Evolutionary conservation across 1,140 invertebrate genomes (phyloP).

Genomic region (Marisa cornuarietis): DNA sequence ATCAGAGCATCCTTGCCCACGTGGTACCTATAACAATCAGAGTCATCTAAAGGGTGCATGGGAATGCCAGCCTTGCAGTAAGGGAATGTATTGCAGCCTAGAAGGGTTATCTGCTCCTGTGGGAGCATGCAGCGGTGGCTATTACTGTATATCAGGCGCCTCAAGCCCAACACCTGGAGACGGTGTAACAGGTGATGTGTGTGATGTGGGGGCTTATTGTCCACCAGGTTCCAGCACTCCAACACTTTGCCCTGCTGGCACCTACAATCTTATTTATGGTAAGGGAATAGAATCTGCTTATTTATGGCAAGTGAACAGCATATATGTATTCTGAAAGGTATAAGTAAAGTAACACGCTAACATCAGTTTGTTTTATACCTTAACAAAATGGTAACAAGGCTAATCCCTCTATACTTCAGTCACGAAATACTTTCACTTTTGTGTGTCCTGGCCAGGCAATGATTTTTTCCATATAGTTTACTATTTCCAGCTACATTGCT

Average conservation of each 20-base stretch:
- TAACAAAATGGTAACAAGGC: no score
- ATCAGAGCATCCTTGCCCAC: slow-evolving; percentile 52
- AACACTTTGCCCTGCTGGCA: slow-evolving; percentile 52
- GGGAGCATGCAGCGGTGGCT: slow-evolving; percentile 44
- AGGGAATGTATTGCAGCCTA: slow-evolving; percentile 44
- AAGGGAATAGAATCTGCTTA: no score
- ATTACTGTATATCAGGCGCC: slow-evolving; percentile 44
- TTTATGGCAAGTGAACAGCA: no score
- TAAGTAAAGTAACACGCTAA: no score
- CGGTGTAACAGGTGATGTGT: slow-evolving; percentile 49
- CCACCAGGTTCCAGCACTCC: slow-evolving; percentile 47
- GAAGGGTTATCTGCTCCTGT: slow-evolving; percentile 39
- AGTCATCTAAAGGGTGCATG: slow-evolving; percentile 35
- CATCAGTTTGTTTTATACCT: no score
- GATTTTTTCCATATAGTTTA: no score
- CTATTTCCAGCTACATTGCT: no score
- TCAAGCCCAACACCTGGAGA: slow-evolving; percentile 40
- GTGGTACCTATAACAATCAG: slow-evolving; percentile 50
- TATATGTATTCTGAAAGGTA: no score
- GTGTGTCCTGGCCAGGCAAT: no score
- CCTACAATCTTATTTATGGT: slow-evolving; percentile 52
- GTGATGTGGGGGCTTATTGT: slow-evolving; percentile 54
- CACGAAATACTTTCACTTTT: no score
- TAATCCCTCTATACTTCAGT: no score
- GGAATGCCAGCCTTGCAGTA: slow-evolving; percentile 50